phyloP scores from a whole-genome alignment of 2,113 vertebrate species.

The Trichomycterus rosablanca region DNA sequence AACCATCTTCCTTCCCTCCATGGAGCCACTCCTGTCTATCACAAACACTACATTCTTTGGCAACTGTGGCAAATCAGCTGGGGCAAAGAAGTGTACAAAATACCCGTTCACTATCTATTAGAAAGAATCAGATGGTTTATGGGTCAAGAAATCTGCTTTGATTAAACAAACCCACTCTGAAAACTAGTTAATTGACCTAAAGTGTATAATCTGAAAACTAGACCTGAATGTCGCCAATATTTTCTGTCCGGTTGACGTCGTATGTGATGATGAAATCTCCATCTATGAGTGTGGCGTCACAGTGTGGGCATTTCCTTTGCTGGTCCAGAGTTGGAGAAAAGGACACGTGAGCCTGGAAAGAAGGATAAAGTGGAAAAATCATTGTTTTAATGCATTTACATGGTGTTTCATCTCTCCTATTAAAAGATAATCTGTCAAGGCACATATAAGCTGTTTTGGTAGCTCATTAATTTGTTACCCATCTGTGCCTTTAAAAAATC shows the following conservation, averaged over 20 bases:
- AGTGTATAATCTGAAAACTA: background rate
- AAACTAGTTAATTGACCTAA: background rate
- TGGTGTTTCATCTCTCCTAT: too few relatives aligned
- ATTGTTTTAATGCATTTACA: too few relatives aligned
- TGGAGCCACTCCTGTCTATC: conserved; percentile 69
- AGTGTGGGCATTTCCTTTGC: conserved; percentile 77
- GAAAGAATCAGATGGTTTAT: background rate
- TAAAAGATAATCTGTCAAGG: too few relatives aligned
- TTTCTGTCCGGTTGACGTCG: conserved; percentile 73
- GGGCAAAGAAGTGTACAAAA: conserved; percentile 74
- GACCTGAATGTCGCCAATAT: conserved; percentile 80
- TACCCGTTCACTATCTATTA: conserved; percentile 71
- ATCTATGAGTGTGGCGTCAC: conserved; percentile 73
- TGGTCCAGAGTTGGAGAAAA: conserved; percentile 72
- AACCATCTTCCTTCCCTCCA: conserved; percentile 50
- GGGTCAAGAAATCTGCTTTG: too few relatives aligned
- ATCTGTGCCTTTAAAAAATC: too few relatives aligned
- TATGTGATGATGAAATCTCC: conserved; percentile 85
- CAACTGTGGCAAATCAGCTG: conserved; percentile 53
- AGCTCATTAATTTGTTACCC: too few relatives aligned
- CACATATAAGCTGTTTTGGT: too few relatives aligned
- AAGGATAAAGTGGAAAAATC: background rate
- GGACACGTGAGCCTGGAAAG: conserved; percentile 58
- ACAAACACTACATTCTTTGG: conserved; percentile 71
- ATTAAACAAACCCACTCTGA: background rate